phyloP scores from a whole-genome alignment of 2,113 vertebrate genomes.

The Grus americana region DNA sequence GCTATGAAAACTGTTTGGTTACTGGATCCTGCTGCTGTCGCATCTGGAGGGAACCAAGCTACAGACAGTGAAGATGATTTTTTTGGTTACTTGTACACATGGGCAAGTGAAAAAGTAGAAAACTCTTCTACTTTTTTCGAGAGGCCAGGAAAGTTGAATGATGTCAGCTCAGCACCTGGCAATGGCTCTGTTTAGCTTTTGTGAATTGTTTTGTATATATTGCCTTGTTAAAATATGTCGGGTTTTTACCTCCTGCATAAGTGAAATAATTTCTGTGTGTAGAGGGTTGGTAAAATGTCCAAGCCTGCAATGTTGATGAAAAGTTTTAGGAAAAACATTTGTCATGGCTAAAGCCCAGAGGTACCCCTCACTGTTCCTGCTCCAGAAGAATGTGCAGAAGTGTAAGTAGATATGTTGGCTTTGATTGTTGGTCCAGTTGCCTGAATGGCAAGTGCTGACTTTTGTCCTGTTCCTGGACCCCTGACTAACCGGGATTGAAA shows the following conservation, averaged over 20 bases:
- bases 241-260: neutral
- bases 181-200: neutral
- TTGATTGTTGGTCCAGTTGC: slow-evolving; percentile 38
- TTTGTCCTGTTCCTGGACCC: neutral
- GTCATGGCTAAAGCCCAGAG: neutral
- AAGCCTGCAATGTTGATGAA: neutral
- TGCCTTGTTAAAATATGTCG: neutral
- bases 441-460: neutral
- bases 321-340: neutral
- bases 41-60: neutral
- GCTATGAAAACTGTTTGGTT: slow-evolving; percentile 4
- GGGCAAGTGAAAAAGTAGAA: neutral
- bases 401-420: neutral
- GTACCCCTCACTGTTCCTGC: neutral
- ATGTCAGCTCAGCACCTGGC: neutral
- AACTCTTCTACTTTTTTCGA: neutral
- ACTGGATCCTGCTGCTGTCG: neutral
- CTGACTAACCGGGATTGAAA: slow-evolving; percentile 16
- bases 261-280: neutral
- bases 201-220: neutral
- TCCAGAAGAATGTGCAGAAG: neutral
- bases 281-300: neutral
- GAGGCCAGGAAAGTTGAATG: neutral
- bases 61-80: neutral
- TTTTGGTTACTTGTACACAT: neutral